phyloP scores from a whole-genome alignment of 1,140 invertebrate species.

The Tetranychus urticae region DNA sequence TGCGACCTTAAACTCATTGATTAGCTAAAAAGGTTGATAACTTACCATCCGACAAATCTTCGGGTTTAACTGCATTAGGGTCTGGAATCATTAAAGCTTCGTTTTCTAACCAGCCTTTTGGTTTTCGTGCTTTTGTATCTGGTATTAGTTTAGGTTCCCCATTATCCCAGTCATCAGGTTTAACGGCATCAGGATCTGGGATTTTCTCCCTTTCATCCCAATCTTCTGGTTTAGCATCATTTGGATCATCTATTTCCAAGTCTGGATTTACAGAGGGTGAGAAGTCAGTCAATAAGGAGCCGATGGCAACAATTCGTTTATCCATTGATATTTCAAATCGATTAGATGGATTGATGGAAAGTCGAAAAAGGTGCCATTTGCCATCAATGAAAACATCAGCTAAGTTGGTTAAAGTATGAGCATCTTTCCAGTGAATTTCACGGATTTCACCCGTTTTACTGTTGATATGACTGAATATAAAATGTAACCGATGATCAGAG shows the following conservation, averaged over 20 bases:
- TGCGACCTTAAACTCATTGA: too few relatives aligned
- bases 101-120: constrained; percentile 79
- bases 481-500: constrained; percentile 81
- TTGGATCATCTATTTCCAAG: constrained; percentile 77
- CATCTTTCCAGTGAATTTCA: constrained; percentile 43
- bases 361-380: constrained; percentile 75
- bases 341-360: constrained; percentile 70
- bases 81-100: constrained; percentile 70
- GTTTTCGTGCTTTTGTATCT: constrained; percentile 64
- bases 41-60: constrained; percentile 75
- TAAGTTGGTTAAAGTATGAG: constrained; percentile 30
- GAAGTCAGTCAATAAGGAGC: constrained; percentile 67
- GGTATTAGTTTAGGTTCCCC: constrained; percentile 65
- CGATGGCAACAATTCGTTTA: constrained; percentile 52
- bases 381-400: constrained; percentile 84
- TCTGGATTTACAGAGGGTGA: constrained; percentile 81
- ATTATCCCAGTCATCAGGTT: constrained; percentile 86
- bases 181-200: constrained; percentile 21
- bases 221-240: constrained; percentile 64
- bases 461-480: constrained; percentile 90
- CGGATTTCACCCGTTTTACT: constrained; percentile 68
- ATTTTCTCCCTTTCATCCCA: constrained; percentile 90
- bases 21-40: constrained; percentile 10
- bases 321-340: constrained; percentile 33
- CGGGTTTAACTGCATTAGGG: constrained; percentile 57